Evolutionary conservation across 1,140 invertebrate species (phyloP), one percentile per base, ranked within the genome.

Genomic region (Phenacoccus solenopsis): DNA sequence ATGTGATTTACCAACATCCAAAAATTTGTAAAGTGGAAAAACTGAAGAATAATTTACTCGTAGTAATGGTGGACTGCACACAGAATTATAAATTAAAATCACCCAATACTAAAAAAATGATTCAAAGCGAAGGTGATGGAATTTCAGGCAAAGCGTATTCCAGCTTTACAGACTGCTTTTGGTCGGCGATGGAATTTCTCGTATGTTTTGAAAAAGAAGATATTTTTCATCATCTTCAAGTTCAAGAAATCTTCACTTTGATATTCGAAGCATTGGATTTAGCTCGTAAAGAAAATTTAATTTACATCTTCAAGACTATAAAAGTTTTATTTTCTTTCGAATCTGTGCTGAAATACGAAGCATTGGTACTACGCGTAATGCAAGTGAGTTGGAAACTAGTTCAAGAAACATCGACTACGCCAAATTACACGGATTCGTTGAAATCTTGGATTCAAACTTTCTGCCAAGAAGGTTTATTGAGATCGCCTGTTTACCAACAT

Each of bases 191-290:
- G 38, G 38, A 49, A 49, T 49, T 49, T 3, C 20, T 16, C 20
- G 13, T 49, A 9, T n/a, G 3, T 9, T 49, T 49, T 16, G 38
- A 49, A 16, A 49, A 9, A n/a, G 38, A 49, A 49, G 2, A 49
- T n/a, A n/a, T 64, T 24, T 64, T 64, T 20, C 10, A 64, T 32
- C 20, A 59, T n/a, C 30, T 72, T 25, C 5, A 49, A 21, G 2
- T 68, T 21, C 10, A 16, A 22, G 22, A 21, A 24, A 16, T 76
- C 16, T 25, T 75, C 7, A 35, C 72, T 38, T 57, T 70, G 24
- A 71, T 71, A 32, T 20, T 73, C n/a, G 70, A 73, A 13, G 70
- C 73, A 12, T 24, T 77, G 38, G 72, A 75, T 68, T 70, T 72
- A 10, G 75, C 73, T 21, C 73, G 74, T 3, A 69, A 67, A 27